Percentiles rank a stretch among this genome's conserved stretches.
Conservation (phyloP, 2,888 invertebrate species). For the Perizoma affinitatum region DNA sequence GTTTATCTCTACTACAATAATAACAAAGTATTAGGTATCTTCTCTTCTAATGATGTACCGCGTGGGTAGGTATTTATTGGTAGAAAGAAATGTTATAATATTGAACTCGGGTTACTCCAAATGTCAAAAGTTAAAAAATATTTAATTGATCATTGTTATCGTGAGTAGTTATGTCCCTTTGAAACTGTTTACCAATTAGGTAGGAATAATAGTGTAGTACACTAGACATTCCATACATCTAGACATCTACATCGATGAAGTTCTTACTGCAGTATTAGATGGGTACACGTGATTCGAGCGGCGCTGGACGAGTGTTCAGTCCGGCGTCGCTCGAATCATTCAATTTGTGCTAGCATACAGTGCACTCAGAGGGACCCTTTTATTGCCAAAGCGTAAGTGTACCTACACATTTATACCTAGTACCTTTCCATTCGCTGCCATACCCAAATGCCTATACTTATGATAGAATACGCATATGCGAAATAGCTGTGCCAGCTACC, state of each 20-base stretch:
- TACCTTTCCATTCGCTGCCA: no score
- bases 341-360: conserved; percentile 11
- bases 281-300: no score
- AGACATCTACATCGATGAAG: no score
- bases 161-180: background rate
- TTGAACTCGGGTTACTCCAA: conserved; percentile 1
- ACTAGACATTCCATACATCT: no score
- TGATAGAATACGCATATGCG: no score
- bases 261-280: background rate
- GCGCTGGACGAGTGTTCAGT: conserved; percentile 3
- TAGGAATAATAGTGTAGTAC: no score
- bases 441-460: no score
- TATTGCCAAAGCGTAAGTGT: conserved; percentile 8
- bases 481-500: no score
- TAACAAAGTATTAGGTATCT: conserved; percentile 10
- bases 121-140: background rate
- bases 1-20: conserved; percentile 7
- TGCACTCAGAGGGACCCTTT: conserved; percentile 14
- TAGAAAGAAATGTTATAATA: background rate
- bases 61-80: no score
- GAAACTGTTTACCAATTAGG: no score
- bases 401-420: conserved; percentile 8
- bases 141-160: background rate
- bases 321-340: conserved; percentile 12
- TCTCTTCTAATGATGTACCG: background rate